Conservation (phyloP, 2,888 invertebrate genomes). For the Lumbricus terrestris region DNA sequence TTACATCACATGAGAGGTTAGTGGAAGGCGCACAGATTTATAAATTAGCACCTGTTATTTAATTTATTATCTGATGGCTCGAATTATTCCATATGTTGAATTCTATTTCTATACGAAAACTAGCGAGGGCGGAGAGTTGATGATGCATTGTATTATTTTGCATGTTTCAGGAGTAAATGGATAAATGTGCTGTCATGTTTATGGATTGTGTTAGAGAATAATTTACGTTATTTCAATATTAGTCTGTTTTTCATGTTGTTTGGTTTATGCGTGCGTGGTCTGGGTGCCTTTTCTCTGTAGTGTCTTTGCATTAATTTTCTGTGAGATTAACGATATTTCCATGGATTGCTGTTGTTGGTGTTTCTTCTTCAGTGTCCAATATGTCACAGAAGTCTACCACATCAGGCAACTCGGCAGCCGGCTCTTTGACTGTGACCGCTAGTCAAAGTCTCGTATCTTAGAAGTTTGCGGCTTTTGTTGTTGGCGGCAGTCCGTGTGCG, state of each 20-base stretch:
- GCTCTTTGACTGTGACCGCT: background rate
- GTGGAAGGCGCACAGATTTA: no score
- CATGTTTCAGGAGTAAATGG: background rate
- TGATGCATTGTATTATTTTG: background rate
- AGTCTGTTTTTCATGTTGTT: no score
- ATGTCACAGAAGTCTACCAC: background rate
- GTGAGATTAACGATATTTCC: background rate
- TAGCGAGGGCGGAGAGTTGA: background rate
- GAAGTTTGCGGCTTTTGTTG: background rate
- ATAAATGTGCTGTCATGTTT: no score
- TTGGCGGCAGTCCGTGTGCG: background rate
- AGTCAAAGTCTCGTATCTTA: constrained; percentile 9
- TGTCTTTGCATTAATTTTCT: no score
- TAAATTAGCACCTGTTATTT: no score
- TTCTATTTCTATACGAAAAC: background rate
- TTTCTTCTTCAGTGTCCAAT: background rate
- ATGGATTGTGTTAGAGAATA: no score
- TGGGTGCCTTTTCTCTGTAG: no score
- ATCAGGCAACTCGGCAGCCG: background rate
- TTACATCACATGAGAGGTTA: no score
- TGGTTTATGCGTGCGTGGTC: no score
- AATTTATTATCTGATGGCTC: background rate
- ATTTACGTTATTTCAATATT: no score
- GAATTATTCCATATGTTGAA: background rate
- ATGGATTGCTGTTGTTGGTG: background rate